Evolutionary conservation across 2,888 invertebrate species (phyloP).

Genomic region (Lasioglossum calceatum): DNA sequence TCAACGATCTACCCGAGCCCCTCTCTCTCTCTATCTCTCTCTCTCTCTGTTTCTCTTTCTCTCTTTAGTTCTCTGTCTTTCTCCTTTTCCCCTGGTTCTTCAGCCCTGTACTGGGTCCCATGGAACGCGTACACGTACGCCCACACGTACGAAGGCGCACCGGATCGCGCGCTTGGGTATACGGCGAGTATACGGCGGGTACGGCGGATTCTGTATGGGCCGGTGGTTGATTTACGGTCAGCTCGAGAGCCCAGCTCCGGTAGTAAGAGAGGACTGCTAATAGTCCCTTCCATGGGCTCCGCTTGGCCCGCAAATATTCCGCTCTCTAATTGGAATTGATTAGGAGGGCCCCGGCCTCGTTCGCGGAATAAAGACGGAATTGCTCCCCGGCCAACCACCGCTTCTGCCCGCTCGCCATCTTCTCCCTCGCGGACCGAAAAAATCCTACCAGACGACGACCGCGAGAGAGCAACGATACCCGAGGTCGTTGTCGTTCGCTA

Average conservation of each 20-base stretch:
- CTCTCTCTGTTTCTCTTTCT: slow-evolving; percentile 6
- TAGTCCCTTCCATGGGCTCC: slow-evolving; percentile 79
- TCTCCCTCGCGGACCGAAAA: slow-evolving; percentile 37
- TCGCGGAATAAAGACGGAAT: slow-evolving; percentile 81
- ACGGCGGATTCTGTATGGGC: slow-evolving; percentile 70
- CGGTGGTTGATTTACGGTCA: slow-evolving; percentile 83
- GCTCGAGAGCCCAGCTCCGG: slow-evolving; percentile 73
- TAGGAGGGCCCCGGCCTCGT: slow-evolving; percentile 77
- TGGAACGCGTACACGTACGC: slow-evolving; percentile 36
- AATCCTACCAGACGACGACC: slow-evolving; percentile 49
- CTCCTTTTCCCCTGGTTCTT: slow-evolving; percentile 28
- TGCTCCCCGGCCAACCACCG: slow-evolving; percentile 70
- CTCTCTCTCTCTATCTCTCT: slow-evolving; percentile 8
- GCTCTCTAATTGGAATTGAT: slow-evolving; percentile 85
- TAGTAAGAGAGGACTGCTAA: slow-evolving; percentile 82
- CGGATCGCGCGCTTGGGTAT: slow-evolving; percentile 15
- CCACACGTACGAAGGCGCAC: slow-evolving; percentile 27
- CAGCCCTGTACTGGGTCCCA: slow-evolving; percentile 20
- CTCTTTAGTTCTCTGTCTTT: background rate
- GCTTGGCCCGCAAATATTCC: slow-evolving; percentile 82
- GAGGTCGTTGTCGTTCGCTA: slow-evolving; percentile 36
- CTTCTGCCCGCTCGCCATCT: slow-evolving; percentile 13
- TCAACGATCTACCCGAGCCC: slow-evolving; percentile 59
- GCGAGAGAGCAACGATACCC: slow-evolving; percentile 34
- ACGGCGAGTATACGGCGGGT: slow-evolving; percentile 20